These are phyloP conservation scores for Solen grandis DNA, from an alignment of 1,140 invertebrate genomes.

Conservation along the genomic window DNA sequence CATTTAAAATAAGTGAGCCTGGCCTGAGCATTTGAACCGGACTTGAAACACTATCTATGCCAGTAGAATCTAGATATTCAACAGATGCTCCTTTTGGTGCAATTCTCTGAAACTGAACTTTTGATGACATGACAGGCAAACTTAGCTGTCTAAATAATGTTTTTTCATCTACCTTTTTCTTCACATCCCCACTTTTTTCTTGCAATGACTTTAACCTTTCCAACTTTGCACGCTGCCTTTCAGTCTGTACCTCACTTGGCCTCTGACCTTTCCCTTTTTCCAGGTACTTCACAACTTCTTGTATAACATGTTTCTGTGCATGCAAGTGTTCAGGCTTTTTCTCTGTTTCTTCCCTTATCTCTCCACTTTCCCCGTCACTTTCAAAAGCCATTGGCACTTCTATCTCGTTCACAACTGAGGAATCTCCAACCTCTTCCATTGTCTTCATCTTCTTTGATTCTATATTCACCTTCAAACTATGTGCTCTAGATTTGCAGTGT, in stretches of 20 bases:
- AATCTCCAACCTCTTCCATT: neutral
- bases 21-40: neutral
- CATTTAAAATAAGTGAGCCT: slow-evolving; percentile 7
- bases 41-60: neutral
- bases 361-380: slow-evolving; percentile 48
- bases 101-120: slow-evolving; percentile 29
- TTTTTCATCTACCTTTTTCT: slow-evolving; percentile 27
- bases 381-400: slow-evolving; percentile 33
- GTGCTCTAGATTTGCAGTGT: slow-evolving; percentile 91
- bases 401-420: slow-evolving; percentile 14
- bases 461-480: slow-evolving; percentile 79
- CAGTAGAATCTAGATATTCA: neutral
- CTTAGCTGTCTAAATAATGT: slow-evolving; percentile 27
- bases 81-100: slow-evolving; percentile 18
- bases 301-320: slow-evolving; percentile 66
- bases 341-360: slow-evolving; percentile 10
- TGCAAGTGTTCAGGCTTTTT: slow-evolving; percentile 47
- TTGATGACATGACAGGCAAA: slow-evolving; percentile 25
- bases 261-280: slow-evolving; percentile 63
- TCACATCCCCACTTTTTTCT: slow-evolving; percentile 57
- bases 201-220: slow-evolving; percentile 50
- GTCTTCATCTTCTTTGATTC: slow-evolving; percentile 26
- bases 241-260: slow-evolving; percentile 57
- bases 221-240: slow-evolving; percentile 49
- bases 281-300: slow-evolving; percentile 64